Conservation (phyloP, 2,888 invertebrate genomes). For the Drosophila quinaria region DNA sequence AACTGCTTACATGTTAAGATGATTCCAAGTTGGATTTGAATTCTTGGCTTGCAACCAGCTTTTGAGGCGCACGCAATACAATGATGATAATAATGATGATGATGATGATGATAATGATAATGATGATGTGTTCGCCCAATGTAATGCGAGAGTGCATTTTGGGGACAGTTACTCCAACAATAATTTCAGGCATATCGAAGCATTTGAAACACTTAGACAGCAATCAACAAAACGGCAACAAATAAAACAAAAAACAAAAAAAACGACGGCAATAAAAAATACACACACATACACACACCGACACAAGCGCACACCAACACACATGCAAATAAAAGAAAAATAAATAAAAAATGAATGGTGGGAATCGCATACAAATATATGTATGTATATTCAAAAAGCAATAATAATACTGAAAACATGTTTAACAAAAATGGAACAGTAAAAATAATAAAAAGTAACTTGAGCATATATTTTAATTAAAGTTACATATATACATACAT, state of each 20-base stretch:
- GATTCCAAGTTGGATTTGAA: neutral
- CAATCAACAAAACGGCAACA: slow-evolving; percentile 65
- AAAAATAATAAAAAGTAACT: slow-evolving; percentile 49
- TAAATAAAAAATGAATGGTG: slow-evolving; percentile 11
- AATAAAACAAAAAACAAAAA: slow-evolving; percentile 2
- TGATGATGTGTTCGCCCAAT: slow-evolving; percentile 60
- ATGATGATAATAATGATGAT: slow-evolving; percentile 25
- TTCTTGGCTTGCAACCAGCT: slow-evolving; percentile 40
- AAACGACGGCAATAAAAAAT: slow-evolving; percentile 66
- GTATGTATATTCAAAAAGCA: slow-evolving; percentile 82
- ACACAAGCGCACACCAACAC: slow-evolving; percentile 10
- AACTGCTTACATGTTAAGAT: slow-evolving; percentile 48
- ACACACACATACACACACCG: slow-evolving; percentile 32
- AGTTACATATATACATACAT: slow-evolving; percentile 63
- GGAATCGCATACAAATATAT: slow-evolving; percentile 17
- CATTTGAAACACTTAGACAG: slow-evolving; percentile 69
- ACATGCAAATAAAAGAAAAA: slow-evolving; percentile 42
- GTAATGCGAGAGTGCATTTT: slow-evolving; percentile 59
- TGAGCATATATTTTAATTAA: slow-evolving; percentile 74
- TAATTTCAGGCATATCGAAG: slow-evolving; percentile 81
- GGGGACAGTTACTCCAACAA: slow-evolving; percentile 70
- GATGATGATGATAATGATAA: slow-evolving; percentile 17
- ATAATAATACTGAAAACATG: slow-evolving; percentile 75
- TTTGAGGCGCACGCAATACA: slow-evolving; percentile 45
- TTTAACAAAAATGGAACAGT: slow-evolving; percentile 64